Conservation (phyloP, 2,113 vertebrate genomes). For the Nannobrachium achirus region DNA sequence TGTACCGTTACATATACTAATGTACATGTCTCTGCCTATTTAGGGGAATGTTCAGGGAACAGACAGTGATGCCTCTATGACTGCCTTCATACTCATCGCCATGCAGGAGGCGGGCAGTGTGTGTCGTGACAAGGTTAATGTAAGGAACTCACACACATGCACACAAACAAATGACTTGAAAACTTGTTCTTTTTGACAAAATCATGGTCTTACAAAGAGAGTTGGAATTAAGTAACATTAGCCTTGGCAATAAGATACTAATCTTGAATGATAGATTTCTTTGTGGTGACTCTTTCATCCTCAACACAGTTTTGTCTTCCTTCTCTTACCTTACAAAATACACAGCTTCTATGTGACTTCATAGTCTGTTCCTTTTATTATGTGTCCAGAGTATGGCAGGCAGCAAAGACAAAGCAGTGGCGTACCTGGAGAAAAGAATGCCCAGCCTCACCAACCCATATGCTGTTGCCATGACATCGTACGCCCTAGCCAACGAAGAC, state of each 20-base stretch:
- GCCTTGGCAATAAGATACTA: too few species aligned
- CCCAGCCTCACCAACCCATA: slow-evolving; percentile 81
- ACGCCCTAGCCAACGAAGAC: slow-evolving; percentile 80
- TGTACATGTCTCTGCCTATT: too few species aligned
- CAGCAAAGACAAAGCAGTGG: slow-evolving; percentile 75
- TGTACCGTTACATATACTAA: too few species aligned
- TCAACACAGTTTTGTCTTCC: neutral
- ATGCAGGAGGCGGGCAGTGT: slow-evolving; percentile 77
- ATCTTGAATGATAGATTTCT: too few species aligned
- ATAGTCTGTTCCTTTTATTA: neutral
- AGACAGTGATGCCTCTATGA: slow-evolving; percentile 82
- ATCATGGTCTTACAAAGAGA: too few species aligned
- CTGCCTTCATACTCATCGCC: slow-evolving; percentile 85
- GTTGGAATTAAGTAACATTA: too few species aligned
- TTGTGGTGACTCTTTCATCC: neutral
- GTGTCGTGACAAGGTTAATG: slow-evolving; percentile 76
- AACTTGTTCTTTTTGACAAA: too few species aligned
- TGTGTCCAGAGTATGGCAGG: slow-evolving; percentile 72
- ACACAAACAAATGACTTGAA: neutral
- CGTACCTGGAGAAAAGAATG: slow-evolving; percentile 75
- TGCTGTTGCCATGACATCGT: slow-evolving; percentile 83
- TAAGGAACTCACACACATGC: slow-evolving; percentile 72
- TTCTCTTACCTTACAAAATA: neutral
- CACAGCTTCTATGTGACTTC: neutral
- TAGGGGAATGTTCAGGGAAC: slow-evolving; percentile 78